A percentile compares a stretch with the other conserved stretches of the same genome.
These are phyloP conservation scores for Hirudo medicinalis DNA, from an alignment of 1,140 invertebrate genomes.

Conservation along the genomic window DNA sequence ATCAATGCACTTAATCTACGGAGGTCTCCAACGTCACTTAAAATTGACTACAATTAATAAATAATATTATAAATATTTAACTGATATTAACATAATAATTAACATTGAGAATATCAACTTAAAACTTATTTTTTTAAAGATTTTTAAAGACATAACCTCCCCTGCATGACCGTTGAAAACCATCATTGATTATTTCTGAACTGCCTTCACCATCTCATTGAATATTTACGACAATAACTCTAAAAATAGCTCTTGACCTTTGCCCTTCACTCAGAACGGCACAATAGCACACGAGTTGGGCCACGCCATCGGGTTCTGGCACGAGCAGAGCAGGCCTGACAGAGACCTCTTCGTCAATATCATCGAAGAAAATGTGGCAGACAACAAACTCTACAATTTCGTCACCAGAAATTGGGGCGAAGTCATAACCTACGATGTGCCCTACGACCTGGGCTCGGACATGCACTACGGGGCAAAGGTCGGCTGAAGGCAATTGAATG, in stretches of 20 bases:
- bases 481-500: neutral
- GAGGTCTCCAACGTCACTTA: too few relatives aligned
- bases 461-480: slow-evolving; percentile 36
- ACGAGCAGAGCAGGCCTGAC: slow-evolving; percentile 35
- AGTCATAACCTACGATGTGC: slow-evolving; percentile 33
- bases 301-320: slow-evolving; percentile 39
- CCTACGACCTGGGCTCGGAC: slow-evolving; percentile 35
- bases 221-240: too few relatives aligned
- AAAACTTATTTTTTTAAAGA: too few relatives aligned
- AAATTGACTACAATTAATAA: too few relatives aligned
- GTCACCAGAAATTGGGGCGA: slow-evolving; percentile 67
- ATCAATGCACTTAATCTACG: too few relatives aligned
- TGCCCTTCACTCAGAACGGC: slow-evolving; percentile 31
- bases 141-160: too few relatives aligned
- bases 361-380: slow-evolving; percentile 27
- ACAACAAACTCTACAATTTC: slow-evolving; percentile 87
- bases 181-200: neutral
- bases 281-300: slow-evolving; percentile 39
- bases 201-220: too few relatives aligned
- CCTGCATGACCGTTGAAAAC: too few relatives aligned
- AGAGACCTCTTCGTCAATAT: slow-evolving; percentile 23
- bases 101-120: too few relatives aligned
- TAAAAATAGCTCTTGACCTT: slow-evolving; percentile 6
- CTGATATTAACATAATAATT: too few relatives aligned
- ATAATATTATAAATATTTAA: too few relatives aligned